Conservation (phyloP, 1,140 invertebrate genomes). For the Euwallacea similis region DNA sequence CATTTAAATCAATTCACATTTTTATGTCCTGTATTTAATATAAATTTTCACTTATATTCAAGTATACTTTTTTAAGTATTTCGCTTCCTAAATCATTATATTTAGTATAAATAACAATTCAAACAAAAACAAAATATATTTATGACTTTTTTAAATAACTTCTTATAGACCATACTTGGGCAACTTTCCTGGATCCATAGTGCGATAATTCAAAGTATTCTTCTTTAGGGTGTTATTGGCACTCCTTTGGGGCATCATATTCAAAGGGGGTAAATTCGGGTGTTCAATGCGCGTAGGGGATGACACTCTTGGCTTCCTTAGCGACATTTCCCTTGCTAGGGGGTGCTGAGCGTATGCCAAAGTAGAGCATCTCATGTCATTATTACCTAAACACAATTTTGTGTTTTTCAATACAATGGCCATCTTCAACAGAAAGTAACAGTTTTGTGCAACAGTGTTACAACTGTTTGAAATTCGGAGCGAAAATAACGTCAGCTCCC, state of each 20-base stretch:
- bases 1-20: no score
- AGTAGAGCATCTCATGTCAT: slow-evolving; percentile 51
- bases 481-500: no score
- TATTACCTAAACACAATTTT: slow-evolving; percentile 42
- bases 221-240: slow-evolving; percentile 45
- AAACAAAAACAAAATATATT: slow-evolving; percentile 1
- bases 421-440: neutral
- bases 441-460: neutral
- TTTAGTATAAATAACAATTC: no score
- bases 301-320: slow-evolving; percentile 62
- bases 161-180: slow-evolving; percentile 47
- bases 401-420: neutral
- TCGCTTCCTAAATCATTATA: no score
- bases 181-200: slow-evolving; percentile 46
- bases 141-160: neutral
- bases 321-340: slow-evolving; percentile 51
- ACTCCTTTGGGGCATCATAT: slow-evolving; percentile 63
- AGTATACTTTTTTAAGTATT: no score
- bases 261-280: slow-evolving; percentile 75
- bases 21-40: no score
- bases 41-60: no score
- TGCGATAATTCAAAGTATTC: slow-evolving; percentile 47
- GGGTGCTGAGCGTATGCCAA: slow-evolving; percentile 43
- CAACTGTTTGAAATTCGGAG: no score
- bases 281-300: slow-evolving; percentile 79